Evolutionary conservation across 2,113 vertebrate species (phyloP), one percentile per base, ranked within the genome.

Genomic region (Hepsetus odoe): DNA sequence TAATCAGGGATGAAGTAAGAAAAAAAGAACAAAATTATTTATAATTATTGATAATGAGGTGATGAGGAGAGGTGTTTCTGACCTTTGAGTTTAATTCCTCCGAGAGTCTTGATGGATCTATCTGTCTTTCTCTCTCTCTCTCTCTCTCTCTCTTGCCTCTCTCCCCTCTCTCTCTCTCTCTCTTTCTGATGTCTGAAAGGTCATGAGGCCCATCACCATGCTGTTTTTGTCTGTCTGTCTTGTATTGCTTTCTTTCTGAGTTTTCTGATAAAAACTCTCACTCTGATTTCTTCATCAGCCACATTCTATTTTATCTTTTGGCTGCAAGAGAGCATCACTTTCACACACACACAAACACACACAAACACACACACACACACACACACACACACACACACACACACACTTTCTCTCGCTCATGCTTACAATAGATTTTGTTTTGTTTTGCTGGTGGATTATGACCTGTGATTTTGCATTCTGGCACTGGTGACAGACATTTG

Each of bases 261-360:
- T n/a, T n/a, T n/a, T 53, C 30, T 67, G 68, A 85, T 80, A 24
- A 71, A n/a, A 81, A 53, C 71, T 84, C 72, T 79, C 77, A 77
- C 74, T 76, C 46, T 64, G 62, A 80, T 86, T 85, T 78, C 69
- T 78, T 65, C 73, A 56, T 44, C 75, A 69, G 72, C 79, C 73
- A 69, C 87, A 86, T 90, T 88, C 81, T 89, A 67, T 80, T 83
- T 89, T 89, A 89, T 91, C 88, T 85, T n/a, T 68, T 82, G 83
- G 51, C 35, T 72, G 67, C 33, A 80, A 81, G 71, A 68, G 28
- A 77, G 13, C 14, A n/a, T n/a, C 16, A 4, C 14, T 62, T 62
- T 16, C 18, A 32, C 59, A 62, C 44, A 12, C 9, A 13, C 10
- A 11, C 18, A 20, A 14, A 20, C 20, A 55, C 76, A 59, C 30